phyloP scores from a whole-genome alignment of 2,888 invertebrate species.

The Herminia tarsipennalis region DNA sequence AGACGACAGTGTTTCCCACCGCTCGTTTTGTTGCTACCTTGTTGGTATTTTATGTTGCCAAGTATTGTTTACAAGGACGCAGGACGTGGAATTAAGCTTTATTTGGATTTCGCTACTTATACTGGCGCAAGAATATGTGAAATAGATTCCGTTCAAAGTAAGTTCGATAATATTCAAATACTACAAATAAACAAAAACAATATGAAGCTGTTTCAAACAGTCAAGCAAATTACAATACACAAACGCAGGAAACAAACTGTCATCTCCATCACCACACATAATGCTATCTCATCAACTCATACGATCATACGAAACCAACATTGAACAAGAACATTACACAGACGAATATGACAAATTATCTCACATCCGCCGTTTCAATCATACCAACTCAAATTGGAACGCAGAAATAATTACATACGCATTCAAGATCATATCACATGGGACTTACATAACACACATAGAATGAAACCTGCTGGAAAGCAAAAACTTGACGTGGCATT shows the following conservation, averaged over 20 bases:
- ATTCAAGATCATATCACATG: conserved; percentile 59
- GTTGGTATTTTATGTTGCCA: conserved; percentile 46
- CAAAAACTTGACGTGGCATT: conserved; percentile 70
- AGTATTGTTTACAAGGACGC: conserved; percentile 46
- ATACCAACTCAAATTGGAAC: conserved; percentile 63
- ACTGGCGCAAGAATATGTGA: no score
- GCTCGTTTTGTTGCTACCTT: conserved; percentile 57
- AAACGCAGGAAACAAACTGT: conserved; percentile 30
- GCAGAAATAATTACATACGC: conserved; percentile 55
- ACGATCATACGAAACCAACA: conserved; percentile 14
- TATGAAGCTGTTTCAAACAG: background rate
- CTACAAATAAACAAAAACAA: no score
- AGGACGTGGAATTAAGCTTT: conserved; percentile 42
- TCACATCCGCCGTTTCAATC: conserved; percentile 61
- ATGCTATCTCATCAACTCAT: conserved; percentile 31
- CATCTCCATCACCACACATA: conserved; percentile 33
- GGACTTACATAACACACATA: conserved; percentile 67
- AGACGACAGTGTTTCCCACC: conserved; percentile 56
- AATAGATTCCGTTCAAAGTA: no score
- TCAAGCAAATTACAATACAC: conserved; percentile 10
- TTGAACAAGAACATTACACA: conserved; percentile 34
- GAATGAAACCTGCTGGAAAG: conserved; percentile 51
- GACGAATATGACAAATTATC: conserved; percentile 51
- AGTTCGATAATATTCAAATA: no score
- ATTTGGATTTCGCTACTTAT: conserved; percentile 26